Evolutionary conservation across 1,140 invertebrate species (phyloP).

Genomic region (Drosophila bocki): DNA sequence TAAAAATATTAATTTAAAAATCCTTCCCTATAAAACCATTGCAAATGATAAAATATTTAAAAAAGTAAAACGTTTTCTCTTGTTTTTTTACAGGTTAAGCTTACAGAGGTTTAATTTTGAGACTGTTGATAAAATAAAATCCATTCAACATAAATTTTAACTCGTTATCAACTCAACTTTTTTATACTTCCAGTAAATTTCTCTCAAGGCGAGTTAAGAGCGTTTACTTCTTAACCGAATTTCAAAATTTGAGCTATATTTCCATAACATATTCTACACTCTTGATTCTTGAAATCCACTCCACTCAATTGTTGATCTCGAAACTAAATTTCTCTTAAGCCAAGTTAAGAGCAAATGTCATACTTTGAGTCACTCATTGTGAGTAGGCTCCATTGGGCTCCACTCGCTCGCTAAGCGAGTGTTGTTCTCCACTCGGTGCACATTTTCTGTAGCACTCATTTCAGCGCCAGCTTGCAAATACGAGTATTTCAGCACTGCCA

Average conservation of each 20-base stretch:
- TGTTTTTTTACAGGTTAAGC: not conserved
- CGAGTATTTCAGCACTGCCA: constrained; percentile 37
- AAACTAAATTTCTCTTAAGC: constrained; percentile 9
- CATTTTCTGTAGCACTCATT: constrained; percentile 35
- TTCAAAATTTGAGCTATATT: not conserved
- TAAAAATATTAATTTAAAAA: no score
- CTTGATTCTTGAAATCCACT: not conserved
- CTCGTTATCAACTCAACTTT: not conserved
- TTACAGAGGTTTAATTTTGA: not conserved
- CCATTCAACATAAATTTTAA: not conserved
- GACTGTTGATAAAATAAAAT: not conserved
- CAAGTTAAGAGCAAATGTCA: constrained; percentile 8
- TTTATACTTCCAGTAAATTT: not conserved
- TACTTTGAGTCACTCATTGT: not conserved
- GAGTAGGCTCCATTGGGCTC: not conserved
- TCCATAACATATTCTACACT: not conserved
- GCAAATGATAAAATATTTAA: not conserved
- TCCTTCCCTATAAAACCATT: no score
- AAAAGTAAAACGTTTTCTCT: not conserved
- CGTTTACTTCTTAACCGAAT: not conserved
- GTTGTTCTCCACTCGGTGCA: not conserved
- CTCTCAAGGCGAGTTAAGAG: not conserved
- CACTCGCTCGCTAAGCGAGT: not conserved
- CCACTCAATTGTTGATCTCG: not conserved
- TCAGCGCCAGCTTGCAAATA: constrained; percentile 51